phyloP scores from a whole-genome alignment of 2,888 invertebrate genomes.

The Aspidapion aeneum region DNA sequence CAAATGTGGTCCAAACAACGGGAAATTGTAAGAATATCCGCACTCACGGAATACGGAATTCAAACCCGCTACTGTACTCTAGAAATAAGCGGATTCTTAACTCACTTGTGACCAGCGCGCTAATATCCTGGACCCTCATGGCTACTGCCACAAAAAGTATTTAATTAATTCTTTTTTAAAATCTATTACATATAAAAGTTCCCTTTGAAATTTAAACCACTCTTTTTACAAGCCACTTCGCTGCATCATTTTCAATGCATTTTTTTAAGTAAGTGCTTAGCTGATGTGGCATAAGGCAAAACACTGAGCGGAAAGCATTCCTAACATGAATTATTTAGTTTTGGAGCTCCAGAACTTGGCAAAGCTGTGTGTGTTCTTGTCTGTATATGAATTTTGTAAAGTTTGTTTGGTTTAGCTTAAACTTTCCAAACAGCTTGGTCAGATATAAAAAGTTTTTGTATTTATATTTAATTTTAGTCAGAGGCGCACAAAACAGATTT shows the following conservation, averaged over 20 bases:
- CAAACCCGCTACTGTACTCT: no score
- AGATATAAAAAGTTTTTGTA: neutral
- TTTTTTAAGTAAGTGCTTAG: neutral
- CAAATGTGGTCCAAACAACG: no score
- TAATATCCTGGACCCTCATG: no score
- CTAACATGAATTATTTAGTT: neutral
- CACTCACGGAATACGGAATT: no score
- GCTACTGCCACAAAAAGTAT: no score
- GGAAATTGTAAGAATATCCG: no score
- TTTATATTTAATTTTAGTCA: neutral
- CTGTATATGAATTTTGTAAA: neutral
- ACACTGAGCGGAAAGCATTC: neutral
- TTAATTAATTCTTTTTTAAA: no score
- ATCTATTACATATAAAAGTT: no score
- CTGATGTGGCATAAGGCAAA: neutral
- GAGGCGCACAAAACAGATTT: no score
- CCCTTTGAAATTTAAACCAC: no score
- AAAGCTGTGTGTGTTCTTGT: neutral
- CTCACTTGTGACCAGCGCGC: no score
- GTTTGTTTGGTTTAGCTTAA: neutral
- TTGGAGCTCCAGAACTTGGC: neutral
- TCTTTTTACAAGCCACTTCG: neutral
- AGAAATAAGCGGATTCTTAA: no score
- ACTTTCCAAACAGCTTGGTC: neutral
- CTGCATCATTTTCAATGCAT: neutral